Evolutionary conservation across 2,797 vertebrate genomes (phyloP), one percentile per base, ranked within the genome.

Genomic region (Spinus pinus): DNA sequence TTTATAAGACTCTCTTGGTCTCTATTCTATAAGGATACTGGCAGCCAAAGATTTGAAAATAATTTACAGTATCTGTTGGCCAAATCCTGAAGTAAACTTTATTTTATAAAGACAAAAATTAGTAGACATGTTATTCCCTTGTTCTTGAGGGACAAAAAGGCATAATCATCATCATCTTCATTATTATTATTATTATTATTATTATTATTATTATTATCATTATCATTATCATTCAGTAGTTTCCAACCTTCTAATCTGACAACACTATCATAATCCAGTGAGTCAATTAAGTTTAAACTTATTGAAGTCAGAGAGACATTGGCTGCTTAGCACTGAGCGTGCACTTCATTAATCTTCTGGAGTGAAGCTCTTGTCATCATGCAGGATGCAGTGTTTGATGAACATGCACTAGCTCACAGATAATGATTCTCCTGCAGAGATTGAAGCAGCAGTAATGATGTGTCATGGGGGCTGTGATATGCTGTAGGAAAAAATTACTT

Each of bases 391-490:
- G 47, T 56, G 70, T 71, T 87, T 89, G 91, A 92, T 84, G 72
- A 85, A 22, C 71, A 35, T 82, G 64, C 84, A 87, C 37, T 46
- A 61, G 74, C 82, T 96, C 79, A 92, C 75, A 87, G 66, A 94
- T 91, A 15, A 82, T 62, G 10, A 66, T 81, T 87, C 71, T 85
- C 87, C 60, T 80, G 72, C 51, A 30, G 57, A 78, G 69, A 87
- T 4, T 89, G 93, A 91, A 94, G 87, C 58, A 92, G 53, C 74
- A 82, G 71, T 80, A 87, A 91, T 75, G 58, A 94, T 58, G 66
- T 94, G 77, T 86, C 66, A 44, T 58, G 73, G 65, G 58, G 44
- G 71, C 54, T 92, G 74, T 94, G 71, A 87, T 92, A 60, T 47
- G 19, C 50, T 74, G 33, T 64, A 87, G 69, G 64, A 66, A 92